Evolutionary conservation across 2,797 vertebrate genomes (phyloP), one percentile per base, ranked within the genome.

Genomic region (Hapalemur alaotrensis): DNA sequence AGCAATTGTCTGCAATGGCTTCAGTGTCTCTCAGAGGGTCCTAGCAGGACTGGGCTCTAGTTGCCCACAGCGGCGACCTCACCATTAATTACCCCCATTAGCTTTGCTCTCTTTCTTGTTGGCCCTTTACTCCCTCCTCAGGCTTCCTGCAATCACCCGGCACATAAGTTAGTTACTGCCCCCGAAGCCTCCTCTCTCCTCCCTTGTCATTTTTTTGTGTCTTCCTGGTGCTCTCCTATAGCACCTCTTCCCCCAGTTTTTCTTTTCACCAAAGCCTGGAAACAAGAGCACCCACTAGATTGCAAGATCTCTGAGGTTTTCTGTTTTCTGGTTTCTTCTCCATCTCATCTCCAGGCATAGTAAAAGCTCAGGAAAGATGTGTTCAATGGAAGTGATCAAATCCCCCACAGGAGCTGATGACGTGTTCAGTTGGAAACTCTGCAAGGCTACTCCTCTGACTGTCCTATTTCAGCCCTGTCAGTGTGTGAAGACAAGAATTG

Each of bases 391-490:
- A 79, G n/a, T 5, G 78, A 91, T 59, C 89, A 82, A 73, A 91
- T 30, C 41, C 13, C 18, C 90, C 46, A 46, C 3, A 32, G 32
- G 52, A 86, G 70, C 10, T 59, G 82, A 81, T 30, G n/a, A 38
- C 59, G 12, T 57, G 30, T 79, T 72, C 54, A 89, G 46, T 7
- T 35, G 69, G 76, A 32, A 52, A 41, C 43, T 57, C 75, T 32
- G 38, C 63, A 69, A 50, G 59, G 73, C 75, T 23, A 12, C 89
- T 76, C 69, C 5, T 18, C 25, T 54, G 69, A 72, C 0, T 41
- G 86, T 80, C 89, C 89, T 38, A 35, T 35, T 86, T 96, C 91
- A 95, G 83, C 79, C 85, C 72, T 12, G 13, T n/a, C 90, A 38
- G 43, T 23, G 10, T 13, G 1, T 69, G 57, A 82, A 43, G 57